A percentile compares a stretch with the other conserved stretches of the same genome.
Conservation (phyloP, 35 echinoderm and acorn worm genomes). For the Heliocidaris tuberculata region DNA sequence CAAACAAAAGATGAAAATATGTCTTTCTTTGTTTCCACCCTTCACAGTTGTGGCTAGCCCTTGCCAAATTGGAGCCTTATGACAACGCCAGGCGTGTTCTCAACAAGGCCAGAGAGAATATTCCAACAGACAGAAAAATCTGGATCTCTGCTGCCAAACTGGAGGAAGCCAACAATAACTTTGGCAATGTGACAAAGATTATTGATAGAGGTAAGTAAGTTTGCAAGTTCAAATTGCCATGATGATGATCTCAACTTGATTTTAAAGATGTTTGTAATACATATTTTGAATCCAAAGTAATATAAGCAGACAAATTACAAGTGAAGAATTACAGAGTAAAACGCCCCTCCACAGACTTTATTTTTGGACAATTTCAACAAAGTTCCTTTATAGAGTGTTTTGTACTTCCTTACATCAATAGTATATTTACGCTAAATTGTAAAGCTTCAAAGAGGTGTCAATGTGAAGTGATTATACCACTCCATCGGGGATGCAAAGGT, state of each 20-base stretch:
- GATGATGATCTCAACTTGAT: not conserved
- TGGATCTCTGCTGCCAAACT: conserved; percentile 99
- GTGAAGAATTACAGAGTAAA: no score
- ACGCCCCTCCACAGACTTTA: no score
- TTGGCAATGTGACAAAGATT: conserved; percentile 86
- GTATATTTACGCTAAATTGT: no score
- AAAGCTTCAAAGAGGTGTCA: no score
- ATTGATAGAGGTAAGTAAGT: conserved; percentile 90
- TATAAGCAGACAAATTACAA: not conserved
- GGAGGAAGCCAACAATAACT: conserved; percentile 88
- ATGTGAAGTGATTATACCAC: no score
- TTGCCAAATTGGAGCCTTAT: conserved; percentile 89
- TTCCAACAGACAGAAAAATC: conserved; percentile 94
- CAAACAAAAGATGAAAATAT: no score
- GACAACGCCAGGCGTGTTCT: conserved; percentile 90
- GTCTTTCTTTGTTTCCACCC: not conserved
- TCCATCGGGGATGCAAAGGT: no score
- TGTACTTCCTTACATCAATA: no score
- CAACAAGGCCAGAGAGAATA: conserved; percentile 94
- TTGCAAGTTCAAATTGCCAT: not conserved
- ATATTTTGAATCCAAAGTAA: not conserved
- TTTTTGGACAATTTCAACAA: no score
- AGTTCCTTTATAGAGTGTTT: no score
- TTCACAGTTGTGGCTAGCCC: conserved; percentile 88
- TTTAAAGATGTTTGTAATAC: not conserved